phyloP scores from a whole-genome alignment of 2,888 invertebrate genomes.

The Seira sanloemensis region DNA sequence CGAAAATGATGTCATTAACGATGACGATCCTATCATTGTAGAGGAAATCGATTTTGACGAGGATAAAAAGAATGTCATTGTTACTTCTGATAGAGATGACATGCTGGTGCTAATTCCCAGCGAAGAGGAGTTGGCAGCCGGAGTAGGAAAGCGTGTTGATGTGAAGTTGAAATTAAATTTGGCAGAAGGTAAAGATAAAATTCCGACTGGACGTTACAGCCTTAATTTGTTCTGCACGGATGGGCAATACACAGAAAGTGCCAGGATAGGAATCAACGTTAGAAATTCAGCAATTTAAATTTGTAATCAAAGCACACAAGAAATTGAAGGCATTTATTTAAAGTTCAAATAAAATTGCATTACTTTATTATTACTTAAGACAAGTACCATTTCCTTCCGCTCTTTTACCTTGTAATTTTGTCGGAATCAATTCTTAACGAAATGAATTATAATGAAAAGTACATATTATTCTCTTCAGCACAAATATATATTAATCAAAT shows the following conservation, averaged over 20 bases:
- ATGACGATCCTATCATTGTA: conserved; percentile 3
- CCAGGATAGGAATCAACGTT: background rate
- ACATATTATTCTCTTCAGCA: too few relatives aligned
- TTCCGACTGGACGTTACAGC: conserved; percentile 10
- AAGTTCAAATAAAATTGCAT: too few relatives aligned
- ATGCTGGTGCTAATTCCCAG: background rate
- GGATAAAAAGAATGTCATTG: background rate
- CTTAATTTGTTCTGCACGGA: conserved; percentile 37
- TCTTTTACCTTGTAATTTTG: too few relatives aligned
- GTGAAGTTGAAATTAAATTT: conserved; percentile 20
- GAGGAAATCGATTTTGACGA: conserved; percentile 33
- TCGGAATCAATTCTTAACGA: too few relatives aligned
- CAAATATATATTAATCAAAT: too few relatives aligned
- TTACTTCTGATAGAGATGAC: conserved; percentile 26
- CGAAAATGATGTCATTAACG: conserved; percentile 17
- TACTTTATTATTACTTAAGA: too few relatives aligned
- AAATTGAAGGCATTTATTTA: too few relatives aligned
- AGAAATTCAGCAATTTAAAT: too few relatives aligned
- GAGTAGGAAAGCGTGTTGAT: conserved; percentile 21
- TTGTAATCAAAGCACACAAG: too few relatives aligned
- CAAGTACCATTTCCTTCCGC: too few relatives aligned
- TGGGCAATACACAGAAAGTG: conserved; percentile 9
- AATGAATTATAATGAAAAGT: too few relatives aligned
- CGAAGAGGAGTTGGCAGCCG: background rate
- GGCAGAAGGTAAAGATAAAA: background rate